Percentiles rank a stretch among this genome's conserved stretches.
Conservation (phyloP, 2,888 invertebrate species). For the Caenorhabditis sp. region DNA sequence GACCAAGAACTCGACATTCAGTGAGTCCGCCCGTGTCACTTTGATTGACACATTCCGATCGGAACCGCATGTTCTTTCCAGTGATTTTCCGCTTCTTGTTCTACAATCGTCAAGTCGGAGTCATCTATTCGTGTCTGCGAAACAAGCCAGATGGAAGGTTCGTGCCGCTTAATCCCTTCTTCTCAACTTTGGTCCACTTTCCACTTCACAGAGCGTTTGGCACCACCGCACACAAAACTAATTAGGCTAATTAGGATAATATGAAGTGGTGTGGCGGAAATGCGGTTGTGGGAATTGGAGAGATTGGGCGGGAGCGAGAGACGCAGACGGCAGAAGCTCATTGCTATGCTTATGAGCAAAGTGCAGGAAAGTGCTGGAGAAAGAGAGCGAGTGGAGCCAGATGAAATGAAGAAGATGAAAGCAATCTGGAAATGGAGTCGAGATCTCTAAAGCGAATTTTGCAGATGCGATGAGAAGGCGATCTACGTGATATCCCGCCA, state of each 20-base stretch:
- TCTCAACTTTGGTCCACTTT: constrained; percentile 3
- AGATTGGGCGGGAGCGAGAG: constrained; percentile 8
- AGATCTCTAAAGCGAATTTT: too few relatives aligned
- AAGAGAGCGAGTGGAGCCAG: too few relatives aligned
- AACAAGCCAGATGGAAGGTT: constrained; percentile 62
- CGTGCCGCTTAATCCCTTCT: not conserved
- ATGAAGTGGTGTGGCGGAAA: constrained; percentile 52
- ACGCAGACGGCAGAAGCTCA: constrained; percentile 29
- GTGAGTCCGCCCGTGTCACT: constrained; percentile 41
- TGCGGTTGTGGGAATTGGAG: constrained; percentile 35
- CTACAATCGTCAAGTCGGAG: constrained; percentile 70
- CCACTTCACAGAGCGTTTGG: not conserved
- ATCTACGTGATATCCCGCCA: constrained; percentile 71
- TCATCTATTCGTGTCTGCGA: constrained; percentile 66
- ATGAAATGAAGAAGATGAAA: too few relatives aligned
- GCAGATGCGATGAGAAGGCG: constrained; percentile 66
- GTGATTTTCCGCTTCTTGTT: constrained; percentile 71
- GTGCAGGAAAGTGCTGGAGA: constrained; percentile 17
- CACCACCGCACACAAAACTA: constrained; percentile 28
- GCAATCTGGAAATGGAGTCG: too few relatives aligned
- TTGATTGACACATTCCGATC: constrained; percentile 36
- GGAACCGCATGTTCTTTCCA: constrained; percentile 48
- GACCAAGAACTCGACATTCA: constrained; percentile 64
- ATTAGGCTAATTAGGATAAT: constrained; percentile 58
- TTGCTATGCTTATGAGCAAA: constrained; percentile 35